phyloP scores from a whole-genome alignment of 2,888 invertebrate species.

The Xiphydria camelus region DNA sequence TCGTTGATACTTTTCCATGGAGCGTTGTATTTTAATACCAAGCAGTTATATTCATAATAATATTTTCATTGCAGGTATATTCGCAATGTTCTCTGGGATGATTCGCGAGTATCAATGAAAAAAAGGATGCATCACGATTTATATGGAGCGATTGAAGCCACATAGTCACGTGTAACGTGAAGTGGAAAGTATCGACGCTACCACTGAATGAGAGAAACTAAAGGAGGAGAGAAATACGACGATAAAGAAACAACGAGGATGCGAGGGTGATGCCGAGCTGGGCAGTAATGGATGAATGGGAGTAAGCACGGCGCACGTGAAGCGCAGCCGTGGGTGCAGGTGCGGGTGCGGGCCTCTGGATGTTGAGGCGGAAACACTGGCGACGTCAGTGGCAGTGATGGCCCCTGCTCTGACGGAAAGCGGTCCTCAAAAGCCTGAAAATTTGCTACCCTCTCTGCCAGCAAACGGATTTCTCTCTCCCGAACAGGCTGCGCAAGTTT shows the following conservation, averaged over 20 bases:
- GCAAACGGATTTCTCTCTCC: constrained; percentile 53
- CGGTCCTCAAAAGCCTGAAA: constrained; percentile 57
- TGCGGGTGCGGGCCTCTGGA: constrained; percentile 55
- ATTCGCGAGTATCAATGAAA: no score
- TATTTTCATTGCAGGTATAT: no score
- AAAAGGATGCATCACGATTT: no score
- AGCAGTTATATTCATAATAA: no score
- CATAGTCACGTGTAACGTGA: neutral
- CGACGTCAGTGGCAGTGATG: constrained; percentile 74
- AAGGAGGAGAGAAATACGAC: neutral
- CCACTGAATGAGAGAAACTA: neutral
- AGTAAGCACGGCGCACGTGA: constrained; percentile 49
- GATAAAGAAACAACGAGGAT: constrained; percentile 8
- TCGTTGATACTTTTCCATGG: no score
- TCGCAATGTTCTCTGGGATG: no score
- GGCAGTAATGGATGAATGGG: constrained; percentile 56
- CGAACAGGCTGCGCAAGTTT: constrained; percentile 53
- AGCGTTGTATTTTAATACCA: no score
- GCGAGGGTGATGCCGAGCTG: constrained; percentile 14
- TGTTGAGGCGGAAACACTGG: constrained; percentile 56
- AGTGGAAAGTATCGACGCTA: neutral
- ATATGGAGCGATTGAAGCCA: neutral
- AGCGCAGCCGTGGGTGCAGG: constrained; percentile 44
- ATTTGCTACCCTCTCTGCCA: constrained; percentile 52
- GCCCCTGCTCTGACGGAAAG: constrained; percentile 91